Evolutionary conservation across 2,113 vertebrate species (phyloP).

Genomic region (Hepsetus odoe): DNA sequence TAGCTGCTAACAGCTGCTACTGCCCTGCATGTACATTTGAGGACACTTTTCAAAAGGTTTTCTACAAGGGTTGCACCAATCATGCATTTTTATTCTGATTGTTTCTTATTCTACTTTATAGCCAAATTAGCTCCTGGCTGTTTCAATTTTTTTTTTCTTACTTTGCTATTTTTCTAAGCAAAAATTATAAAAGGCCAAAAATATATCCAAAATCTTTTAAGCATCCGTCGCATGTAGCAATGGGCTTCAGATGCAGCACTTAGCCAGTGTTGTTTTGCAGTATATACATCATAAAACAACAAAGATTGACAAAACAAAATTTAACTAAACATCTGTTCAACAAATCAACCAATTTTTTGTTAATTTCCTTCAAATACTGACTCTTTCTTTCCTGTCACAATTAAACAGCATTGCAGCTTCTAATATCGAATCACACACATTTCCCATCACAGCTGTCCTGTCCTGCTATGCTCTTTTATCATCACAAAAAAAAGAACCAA

Average conservation of each 20-base stretch:
- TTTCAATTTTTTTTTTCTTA: not conserved
- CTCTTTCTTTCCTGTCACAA: too few relatives aligned
- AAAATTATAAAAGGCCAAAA: too few relatives aligned
- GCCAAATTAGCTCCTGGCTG: not conserved
- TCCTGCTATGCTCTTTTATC: too few relatives aligned
- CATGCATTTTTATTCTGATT: not conserved
- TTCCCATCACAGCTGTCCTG: too few relatives aligned
- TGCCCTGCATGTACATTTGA: constrained; percentile 1
- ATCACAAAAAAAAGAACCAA: too few relatives aligned
- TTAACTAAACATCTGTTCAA: not conserved
- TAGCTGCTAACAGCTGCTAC: constrained; percentile 25
- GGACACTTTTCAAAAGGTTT: constrained; percentile 2
- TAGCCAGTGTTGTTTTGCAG: not conserved
- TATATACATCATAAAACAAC: not conserved
- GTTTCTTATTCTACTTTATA: not conserved
- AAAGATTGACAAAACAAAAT: not conserved
- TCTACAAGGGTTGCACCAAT: not conserved
- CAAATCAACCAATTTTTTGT: too few relatives aligned
- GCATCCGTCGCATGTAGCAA: not conserved
- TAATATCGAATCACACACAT: too few relatives aligned
- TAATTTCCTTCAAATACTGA: too few relatives aligned
- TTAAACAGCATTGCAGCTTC: too few relatives aligned
- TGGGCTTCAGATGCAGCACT: not conserved
- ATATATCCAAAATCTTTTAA: not conserved
- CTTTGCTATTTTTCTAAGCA: too few relatives aligned